Percentiles rank a stretch among this genome's conserved stretches.
These are phyloP conservation scores for Philopedon plagiatum DNA, from an alignment of 2,888 invertebrate species.

Conservation along the genomic window DNA sequence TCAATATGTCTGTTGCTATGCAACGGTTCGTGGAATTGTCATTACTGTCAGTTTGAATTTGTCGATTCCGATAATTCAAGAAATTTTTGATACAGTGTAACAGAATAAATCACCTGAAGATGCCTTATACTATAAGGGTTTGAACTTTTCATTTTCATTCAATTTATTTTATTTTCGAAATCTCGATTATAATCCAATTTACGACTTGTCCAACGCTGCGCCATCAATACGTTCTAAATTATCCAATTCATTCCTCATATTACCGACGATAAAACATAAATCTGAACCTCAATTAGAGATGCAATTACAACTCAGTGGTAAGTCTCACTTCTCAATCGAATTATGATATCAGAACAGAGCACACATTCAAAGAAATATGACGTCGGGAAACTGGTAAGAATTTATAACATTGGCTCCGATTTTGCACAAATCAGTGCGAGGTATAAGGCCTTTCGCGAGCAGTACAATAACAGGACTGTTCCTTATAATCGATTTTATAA, in stretches of 20 bases:
- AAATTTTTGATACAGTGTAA: too few species aligned
- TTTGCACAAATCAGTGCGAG: slow-evolving; percentile 34
- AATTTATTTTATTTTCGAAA: too few species aligned
- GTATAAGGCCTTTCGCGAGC: slow-evolving; percentile 23
- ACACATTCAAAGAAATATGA: slow-evolving; percentile 42
- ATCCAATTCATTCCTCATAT: slow-evolving; percentile 62
- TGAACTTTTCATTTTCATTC: too few species aligned
- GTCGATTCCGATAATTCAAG: too few species aligned
- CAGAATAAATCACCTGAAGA: too few species aligned
- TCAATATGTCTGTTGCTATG: too few species aligned
- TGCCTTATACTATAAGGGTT: too few species aligned
- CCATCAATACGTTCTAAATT: slow-evolving; percentile 54
- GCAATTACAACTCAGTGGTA: slow-evolving; percentile 64
- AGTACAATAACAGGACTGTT: slow-evolving; percentile 23
- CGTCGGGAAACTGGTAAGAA: slow-evolving; percentile 35
- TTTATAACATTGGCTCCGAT: slow-evolving; percentile 35
- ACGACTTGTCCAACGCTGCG: not conserved
- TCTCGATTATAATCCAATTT: not conserved
- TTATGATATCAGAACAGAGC: slow-evolving; percentile 60
- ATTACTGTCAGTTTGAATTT: too few species aligned
- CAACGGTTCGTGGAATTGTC: too few species aligned
- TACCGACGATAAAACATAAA: slow-evolving; percentile 64
- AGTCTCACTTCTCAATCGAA: slow-evolving; percentile 62
- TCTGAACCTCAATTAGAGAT: slow-evolving; percentile 65
- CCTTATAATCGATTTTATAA: slow-evolving; percentile 26